Base-by-base conservation (phyloP, 2,113 vertebrate genomes). In the Xenus cinereus region DNA sequence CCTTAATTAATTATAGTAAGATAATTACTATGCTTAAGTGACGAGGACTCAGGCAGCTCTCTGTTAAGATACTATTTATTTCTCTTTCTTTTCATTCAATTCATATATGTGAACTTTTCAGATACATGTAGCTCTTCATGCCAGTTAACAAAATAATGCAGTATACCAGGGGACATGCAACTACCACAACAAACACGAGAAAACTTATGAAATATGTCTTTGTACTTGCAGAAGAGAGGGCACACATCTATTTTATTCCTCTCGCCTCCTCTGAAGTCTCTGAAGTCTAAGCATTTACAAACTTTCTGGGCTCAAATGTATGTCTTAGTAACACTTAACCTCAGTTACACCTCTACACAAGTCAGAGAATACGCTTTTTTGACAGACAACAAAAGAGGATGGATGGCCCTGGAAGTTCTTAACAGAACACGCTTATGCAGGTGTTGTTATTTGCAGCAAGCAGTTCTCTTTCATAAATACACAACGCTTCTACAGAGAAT, bases 11-110 rank as follows among this genome's bases (percentile, higher is more conserved):
- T 56, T 56, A 81, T 6, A 78, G 24, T 20, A 87, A 75, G 71
- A 87, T 89, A 91, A 96, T 94, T 93, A 85, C 75, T 93, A 43
- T 13, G 54, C 67, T 83, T 50, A 92, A 84, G 63, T 59, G 84
- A 87, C 30, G 54, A 91, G 71, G 62, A 87, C 87, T 87, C 74
- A 50, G 45, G 59, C 73, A 93, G 62, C 75, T 87, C 43, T 39
- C 94, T 83, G 37, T 37, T 85, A 48, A 85, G 57, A 79, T 82
- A 50, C 50, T 85, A 72, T 86, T 93, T 93, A 80, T 87, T 95
- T 84, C 82, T 79, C n/a, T 67, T 85, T 32, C 53, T 79, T 73
- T 74, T 46, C 35, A 84, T 50, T 80, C 71, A 60, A 21, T 37
- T 59, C 7, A 7, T 41, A 39, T 23, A 24, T 0, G 24, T 69